These are phyloP conservation scores for Toxostoma redivivum DNA, from an alignment of 2,113 vertebrate species.

Conservation along the genomic window DNA sequence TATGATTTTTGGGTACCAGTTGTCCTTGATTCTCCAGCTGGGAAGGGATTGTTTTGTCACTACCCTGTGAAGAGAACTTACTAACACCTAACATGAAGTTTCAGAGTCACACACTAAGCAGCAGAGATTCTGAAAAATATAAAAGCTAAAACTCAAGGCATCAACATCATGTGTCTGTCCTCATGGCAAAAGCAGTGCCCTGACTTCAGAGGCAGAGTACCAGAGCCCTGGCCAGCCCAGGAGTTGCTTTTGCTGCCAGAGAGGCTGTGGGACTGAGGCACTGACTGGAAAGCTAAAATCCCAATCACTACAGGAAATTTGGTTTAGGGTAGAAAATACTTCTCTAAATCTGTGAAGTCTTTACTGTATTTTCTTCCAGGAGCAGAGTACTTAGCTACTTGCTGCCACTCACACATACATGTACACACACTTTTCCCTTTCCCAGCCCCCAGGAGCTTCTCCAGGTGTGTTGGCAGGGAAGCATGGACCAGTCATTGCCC, in stretches of 20 bases:
- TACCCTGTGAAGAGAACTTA: too few relatives aligned
- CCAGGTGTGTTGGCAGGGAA: not conserved
- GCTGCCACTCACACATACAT: fast-evolving
- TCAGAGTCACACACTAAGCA: too few relatives aligned
- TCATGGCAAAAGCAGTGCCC: not conserved
- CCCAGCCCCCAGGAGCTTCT: not conserved
- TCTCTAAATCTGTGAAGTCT: not conserved
- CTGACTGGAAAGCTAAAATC: not conserved
- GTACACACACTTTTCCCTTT: not conserved
- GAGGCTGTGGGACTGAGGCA: not conserved
- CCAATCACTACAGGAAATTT: not conserved
- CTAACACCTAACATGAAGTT: too few relatives aligned
- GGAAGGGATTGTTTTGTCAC: too few relatives aligned
- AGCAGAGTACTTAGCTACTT: not conserved
- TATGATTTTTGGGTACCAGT: too few relatives aligned
- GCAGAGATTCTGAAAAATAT: too few relatives aligned
- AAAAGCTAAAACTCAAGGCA: too few relatives aligned
- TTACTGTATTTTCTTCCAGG: not conserved
- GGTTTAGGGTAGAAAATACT: not conserved
- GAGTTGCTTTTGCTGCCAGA: not conserved
- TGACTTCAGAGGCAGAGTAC: not conserved
- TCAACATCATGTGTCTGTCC: not conserved
- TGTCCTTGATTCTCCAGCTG: too few relatives aligned
- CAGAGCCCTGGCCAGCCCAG: not conserved
- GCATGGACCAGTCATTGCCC: not conserved